These are phyloP conservation scores for Malurus cyaneus DNA, from an alignment of 2,113 vertebrate genomes.

Conservation along the genomic window DNA sequence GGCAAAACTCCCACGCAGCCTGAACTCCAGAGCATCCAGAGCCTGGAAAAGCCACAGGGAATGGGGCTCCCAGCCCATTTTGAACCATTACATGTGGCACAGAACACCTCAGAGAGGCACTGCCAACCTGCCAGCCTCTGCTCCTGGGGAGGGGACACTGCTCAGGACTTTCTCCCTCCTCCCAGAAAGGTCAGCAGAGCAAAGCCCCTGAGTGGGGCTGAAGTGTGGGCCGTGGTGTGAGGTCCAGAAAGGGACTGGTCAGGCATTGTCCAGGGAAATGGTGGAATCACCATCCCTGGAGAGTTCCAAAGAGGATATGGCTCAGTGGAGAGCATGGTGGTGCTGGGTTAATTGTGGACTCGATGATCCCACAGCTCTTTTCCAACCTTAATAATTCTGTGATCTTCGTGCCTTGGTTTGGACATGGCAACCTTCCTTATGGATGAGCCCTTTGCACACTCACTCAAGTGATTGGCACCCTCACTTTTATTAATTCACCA, in stretches of 20 bases:
- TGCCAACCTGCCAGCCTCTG: fast-evolving
- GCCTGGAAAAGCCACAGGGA: neutral
- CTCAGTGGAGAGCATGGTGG: neutral
- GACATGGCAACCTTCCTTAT: neutral
- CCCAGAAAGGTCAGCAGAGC: neutral
- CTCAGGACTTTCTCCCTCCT: neutral
- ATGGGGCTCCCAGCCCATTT: neutral
- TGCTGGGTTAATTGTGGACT: neutral
- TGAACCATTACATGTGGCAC: neutral
- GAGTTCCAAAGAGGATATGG: neutral
- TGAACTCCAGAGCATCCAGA: neutral
- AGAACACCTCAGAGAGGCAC: fast-evolving
- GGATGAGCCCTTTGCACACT: neutral
- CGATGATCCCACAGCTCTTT: fast-evolving
- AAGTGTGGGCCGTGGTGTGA: neutral
- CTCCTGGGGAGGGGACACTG: neutral
- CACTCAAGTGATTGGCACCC: neutral
- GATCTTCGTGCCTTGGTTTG: neutral
- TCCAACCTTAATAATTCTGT: neutral
- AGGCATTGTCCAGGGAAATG: neutral
- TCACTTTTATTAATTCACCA: neutral
- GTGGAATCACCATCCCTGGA: neutral
- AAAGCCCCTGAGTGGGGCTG: neutral
- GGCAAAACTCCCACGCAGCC: neutral
- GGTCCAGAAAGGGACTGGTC: neutral